These are phyloP conservation scores for Anthophora plumipes DNA, from an alignment of 2,888 invertebrate genomes.

Conservation along the genomic window DNA sequence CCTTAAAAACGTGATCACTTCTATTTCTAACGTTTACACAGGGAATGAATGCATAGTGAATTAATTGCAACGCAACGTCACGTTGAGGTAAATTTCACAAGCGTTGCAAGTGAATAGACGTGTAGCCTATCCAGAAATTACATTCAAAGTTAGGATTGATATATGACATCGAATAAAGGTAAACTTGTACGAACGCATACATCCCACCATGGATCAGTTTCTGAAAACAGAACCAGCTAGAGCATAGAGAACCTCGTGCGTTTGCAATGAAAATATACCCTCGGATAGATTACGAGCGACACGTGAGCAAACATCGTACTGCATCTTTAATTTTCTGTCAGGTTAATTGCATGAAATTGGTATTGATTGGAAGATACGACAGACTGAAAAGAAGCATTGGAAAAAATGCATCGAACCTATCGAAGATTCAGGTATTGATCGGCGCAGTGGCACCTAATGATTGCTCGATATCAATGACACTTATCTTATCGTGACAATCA, in stretches of 20 bases:
- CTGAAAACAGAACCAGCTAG: neutral
- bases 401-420: constrained; percentile 16
- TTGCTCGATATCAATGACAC: constrained; percentile 44
- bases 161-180: neutral
- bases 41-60: neutral
- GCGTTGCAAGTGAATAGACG: constrained; percentile 11
- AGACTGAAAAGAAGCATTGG: too few relatives aligned
- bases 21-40: neutral
- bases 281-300: constrained; percentile 1
- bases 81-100: constrained; percentile 18
- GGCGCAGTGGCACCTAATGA: constrained; percentile 24
- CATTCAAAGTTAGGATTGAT: constrained; percentile 30
- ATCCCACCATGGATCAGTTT: constrained; percentile 1
- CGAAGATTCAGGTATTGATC: constrained; percentile 42
- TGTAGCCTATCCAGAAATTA: neutral
- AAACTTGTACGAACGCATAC: neutral
- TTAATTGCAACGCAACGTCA: constrained; percentile 32
- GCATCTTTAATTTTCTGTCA: neutral
- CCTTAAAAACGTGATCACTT: neutral
- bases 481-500: constrained; percentile 64
- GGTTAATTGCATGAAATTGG: constrained; percentile 9
- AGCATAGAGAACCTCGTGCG: neutral
- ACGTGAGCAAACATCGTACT: constrained; percentile 15
- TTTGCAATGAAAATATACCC: neutral
- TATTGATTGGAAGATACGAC: neutral